Evolutionary conservation across 2,113 vertebrate genomes (phyloP), one percentile per base, ranked within the genome.

Genomic region (Anarrhichthys ocellatus): DNA sequence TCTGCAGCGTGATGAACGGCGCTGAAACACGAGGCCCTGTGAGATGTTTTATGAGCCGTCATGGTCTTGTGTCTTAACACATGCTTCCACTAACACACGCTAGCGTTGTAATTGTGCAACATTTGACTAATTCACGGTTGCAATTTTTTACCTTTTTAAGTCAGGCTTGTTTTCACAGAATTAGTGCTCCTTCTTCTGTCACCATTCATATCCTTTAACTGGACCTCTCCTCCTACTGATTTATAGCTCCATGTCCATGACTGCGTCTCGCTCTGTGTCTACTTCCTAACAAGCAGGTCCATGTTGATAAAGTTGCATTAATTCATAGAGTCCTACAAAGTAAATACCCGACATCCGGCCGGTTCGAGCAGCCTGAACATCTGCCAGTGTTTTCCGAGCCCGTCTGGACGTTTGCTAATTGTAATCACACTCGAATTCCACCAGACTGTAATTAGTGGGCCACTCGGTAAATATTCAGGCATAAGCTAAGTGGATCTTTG

Each of bases 401-500:
- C 18, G 88, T 88, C 81, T 89, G 91, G 90, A 90, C 82, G 34
- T 80, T 58, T 83, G 87, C 84, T 90, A 92, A 92, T 93, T 91
- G 91, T 93, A 92, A 93, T 93, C 89, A 90, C 88, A 83, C 82
- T 81, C 78, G 17, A 88, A 90, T 91, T 91, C 90, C 84, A 67
- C 63, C 89, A 84, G 87, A 82, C 89, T 89, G 90, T 85, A 88
- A 93, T 94, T 92, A 90, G 85, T 59, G 84, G 75, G 17, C 85
- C 86, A 78, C 91, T 92, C 72, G 79, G 82, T 91, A 88, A 90
- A 92, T 91, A 93, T 85, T 87, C 90, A 64, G 82, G 76, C 78
- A 87, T 91, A 88, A 89, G 87, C 85, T 86, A 77, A 88, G 69
- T 82, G 80, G 29, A 79, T 83, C 87, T 90, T 89, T 87, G 84